phyloP scores from a whole-genome alignment of 2,797 vertebrate species.

The Sarcoramphus papa region DNA sequence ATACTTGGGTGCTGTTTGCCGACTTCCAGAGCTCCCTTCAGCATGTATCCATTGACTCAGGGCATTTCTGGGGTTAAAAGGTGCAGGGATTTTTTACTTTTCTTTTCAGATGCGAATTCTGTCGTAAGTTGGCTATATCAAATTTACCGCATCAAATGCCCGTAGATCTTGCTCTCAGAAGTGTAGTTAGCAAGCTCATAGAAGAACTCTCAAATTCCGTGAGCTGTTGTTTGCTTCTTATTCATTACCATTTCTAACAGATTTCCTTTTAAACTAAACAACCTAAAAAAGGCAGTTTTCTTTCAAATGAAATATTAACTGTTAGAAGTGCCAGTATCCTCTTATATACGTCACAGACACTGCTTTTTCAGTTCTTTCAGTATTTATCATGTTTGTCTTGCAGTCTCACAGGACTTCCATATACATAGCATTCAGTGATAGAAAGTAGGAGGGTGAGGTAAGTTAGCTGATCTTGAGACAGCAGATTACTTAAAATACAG shows the following conservation, averaged over 20 bases:
- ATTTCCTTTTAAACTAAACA: background rate
- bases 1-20: background rate
- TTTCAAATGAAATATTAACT: background rate
- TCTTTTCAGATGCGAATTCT: background rate
- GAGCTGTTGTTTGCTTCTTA: background rate
- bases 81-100: background rate
- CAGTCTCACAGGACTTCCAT: background rate
- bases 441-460: background rate
- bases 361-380: background rate
- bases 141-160: background rate
- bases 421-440: background rate
- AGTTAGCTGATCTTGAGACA: background rate
- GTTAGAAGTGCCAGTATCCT: background rate
- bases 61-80: background rate
- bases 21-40: background rate
- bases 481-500: background rate
- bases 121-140: background rate
- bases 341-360: background rate
- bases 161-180: background rate
- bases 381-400: background rate
- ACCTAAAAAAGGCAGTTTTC: background rate
- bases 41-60: background rate
- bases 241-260: background rate
- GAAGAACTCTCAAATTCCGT: background rate
- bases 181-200: background rate